Percentiles rank a stretch among this genome's conserved stretches.
These are phyloP conservation scores for Caradrina kadenii DNA, from an alignment of 2,888 invertebrate species.

Conservation along the genomic window DNA sequence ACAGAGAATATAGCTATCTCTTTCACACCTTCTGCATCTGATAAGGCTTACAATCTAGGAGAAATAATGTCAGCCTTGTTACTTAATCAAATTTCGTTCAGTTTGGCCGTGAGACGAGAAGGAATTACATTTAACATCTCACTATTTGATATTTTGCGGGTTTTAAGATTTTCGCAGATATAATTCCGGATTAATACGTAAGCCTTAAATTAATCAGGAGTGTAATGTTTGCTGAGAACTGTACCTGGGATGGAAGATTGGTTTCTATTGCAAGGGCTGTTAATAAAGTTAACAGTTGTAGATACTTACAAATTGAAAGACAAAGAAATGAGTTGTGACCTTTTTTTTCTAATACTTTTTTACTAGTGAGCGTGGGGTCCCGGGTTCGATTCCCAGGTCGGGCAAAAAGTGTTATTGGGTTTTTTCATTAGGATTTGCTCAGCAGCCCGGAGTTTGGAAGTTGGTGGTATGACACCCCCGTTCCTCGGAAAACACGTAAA, in stretches of 20 bases:
- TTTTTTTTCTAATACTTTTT: too few species aligned
- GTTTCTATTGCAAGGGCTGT: background rate
- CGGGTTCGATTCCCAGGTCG: too few species aligned
- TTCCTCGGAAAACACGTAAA: too few species aligned
- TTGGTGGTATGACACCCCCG: too few species aligned
- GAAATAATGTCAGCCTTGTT: constrained; percentile 84
- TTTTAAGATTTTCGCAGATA: constrained; percentile 74
- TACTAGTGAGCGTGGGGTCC: too few species aligned
- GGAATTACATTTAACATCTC: constrained; percentile 81
- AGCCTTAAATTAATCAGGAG: constrained; percentile 58
- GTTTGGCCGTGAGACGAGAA: constrained; percentile 72
- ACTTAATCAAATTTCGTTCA: constrained; percentile 88
- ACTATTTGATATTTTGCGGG: constrained; percentile 82
- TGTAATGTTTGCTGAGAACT: constrained; percentile 23
- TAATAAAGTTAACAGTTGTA: background rate
- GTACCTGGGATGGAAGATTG: constrained; percentile 21
- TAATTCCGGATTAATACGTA: constrained; percentile 67
- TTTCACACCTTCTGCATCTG: constrained; percentile 61
- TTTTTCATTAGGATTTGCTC: too few species aligned
- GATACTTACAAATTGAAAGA: background rate
- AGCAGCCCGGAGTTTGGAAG: too few species aligned
- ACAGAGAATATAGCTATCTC: constrained; percentile 61
- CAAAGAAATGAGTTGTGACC: background rate
- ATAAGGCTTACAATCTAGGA: constrained; percentile 66
- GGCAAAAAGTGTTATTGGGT: too few species aligned